A percentile compares a stretch with the other conserved stretches of the same genome.
Evolutionary conservation across 2,797 vertebrate species (phyloP).

Genomic region (Sebastes iracundus): DNA sequence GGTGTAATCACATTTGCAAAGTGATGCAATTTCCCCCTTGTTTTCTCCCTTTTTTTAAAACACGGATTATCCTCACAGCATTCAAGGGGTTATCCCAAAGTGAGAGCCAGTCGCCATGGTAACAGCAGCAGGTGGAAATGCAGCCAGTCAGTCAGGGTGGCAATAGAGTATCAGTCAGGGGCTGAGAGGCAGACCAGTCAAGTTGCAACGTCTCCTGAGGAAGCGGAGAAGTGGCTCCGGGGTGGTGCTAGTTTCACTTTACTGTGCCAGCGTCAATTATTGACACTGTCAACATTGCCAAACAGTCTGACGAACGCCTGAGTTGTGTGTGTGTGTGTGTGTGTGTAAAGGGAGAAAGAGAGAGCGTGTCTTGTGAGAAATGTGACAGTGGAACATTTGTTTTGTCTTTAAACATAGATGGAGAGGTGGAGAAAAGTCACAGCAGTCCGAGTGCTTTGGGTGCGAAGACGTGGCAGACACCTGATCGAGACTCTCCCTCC

Average conservation of each 20-base stretch:
- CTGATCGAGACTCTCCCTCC: conserved; percentile 34
- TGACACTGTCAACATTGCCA: conserved; percentile 76
- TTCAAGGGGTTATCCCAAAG: conserved; percentile 61
- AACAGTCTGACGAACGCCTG: conserved; percentile 3
- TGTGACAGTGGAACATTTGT: conserved; percentile 51
- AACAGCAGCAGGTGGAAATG: conserved; percentile 70
- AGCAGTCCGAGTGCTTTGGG: conserved; percentile 3
- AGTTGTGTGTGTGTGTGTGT: conserved; percentile 21
- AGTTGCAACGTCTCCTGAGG: conserved; percentile 33
- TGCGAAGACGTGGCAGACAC: conserved; percentile 47
- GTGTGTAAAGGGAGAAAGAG: not conserved
- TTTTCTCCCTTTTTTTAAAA: conserved; percentile 27
- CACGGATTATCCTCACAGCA: conserved; percentile 15
- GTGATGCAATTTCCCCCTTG: conserved; percentile 38
- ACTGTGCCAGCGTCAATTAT: conserved; percentile 57
- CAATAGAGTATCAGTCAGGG: conserved; percentile 51
- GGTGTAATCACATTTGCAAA: conserved; percentile 35
- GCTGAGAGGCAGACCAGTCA: conserved; percentile 45
- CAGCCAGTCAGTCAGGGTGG: conserved; percentile 36
- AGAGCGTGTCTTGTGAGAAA: conserved; percentile 6
- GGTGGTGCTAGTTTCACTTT: conserved; percentile 41
- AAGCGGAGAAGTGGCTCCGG: conserved; percentile 35
- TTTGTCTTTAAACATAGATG: conserved; percentile 71
- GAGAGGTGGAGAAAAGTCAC: conserved; percentile 52
- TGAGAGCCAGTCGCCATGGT: conserved; percentile 63